These are phyloP conservation scores for Plutella xylostella DNA, from an alignment of 2,888 invertebrate species.

Conservation along the genomic window DNA sequence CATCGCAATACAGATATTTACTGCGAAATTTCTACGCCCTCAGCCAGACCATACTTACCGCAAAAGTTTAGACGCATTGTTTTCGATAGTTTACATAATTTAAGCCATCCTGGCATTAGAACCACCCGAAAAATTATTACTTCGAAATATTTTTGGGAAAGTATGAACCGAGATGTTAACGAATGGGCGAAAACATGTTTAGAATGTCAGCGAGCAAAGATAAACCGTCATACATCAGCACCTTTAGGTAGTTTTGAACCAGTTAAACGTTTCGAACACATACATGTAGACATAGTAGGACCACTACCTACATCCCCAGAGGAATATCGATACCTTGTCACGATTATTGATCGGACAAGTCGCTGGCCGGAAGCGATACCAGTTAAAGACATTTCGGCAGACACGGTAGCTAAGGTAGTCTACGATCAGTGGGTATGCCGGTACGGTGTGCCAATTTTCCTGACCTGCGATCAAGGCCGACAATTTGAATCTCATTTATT, in stretches of 20 bases:
- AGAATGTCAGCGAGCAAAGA: slow-evolving; percentile 2
- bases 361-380: slow-evolving; percentile 23
- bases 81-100: slow-evolving; percentile 14
- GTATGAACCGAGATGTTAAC: slow-evolving; percentile 5
- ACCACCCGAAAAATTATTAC: slow-evolving; percentile 5
- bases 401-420: slow-evolving; percentile 21
- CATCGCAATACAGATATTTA: slow-evolving; percentile 4
- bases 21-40: slow-evolving; percentile 16
- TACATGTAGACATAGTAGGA: slow-evolving; percentile 20
- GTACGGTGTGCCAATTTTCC: slow-evolving; percentile 14
- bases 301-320: slow-evolving; percentile 11
- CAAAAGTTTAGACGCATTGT: slow-evolving; percentile 15
- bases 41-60: slow-evolving; percentile 18
- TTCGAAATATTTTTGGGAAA: slow-evolving; percentile 3
- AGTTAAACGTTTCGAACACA: slow-evolving; percentile 14
- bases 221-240: slow-evolving; percentile 10
- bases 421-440: slow-evolving; percentile 17
- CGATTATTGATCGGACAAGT: slow-evolving; percentile 16
- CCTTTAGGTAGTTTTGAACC: slow-evolving; percentile 1
- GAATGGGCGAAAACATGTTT: slow-evolving; percentile 6
- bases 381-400: slow-evolving; percentile 19
- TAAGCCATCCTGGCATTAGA: slow-evolving; percentile 12
- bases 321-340: slow-evolving; percentile 7
- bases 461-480: slow-evolving; percentile 30
- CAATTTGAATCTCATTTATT: slow-evolving; percentile 30